Evolutionary conservation across 1,140 invertebrate genomes (phyloP).

Genomic region (Neelides sp.): DNA sequence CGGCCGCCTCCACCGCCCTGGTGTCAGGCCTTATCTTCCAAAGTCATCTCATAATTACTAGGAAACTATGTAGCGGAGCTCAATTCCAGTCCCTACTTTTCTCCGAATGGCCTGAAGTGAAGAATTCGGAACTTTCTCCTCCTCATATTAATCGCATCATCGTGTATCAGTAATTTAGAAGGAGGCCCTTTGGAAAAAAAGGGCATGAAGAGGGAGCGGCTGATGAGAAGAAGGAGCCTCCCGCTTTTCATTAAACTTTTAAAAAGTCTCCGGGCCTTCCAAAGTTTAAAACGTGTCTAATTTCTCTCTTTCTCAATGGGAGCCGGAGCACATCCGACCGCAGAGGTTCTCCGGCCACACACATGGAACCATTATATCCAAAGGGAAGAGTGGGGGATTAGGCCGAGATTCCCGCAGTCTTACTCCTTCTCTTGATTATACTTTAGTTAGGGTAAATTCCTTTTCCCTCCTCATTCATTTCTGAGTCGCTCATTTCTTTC

Average conservation of each 20-base stretch:
- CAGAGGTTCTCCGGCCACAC: background rate
- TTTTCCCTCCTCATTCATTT: too few species aligned
- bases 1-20: too few species aligned
- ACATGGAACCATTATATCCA: background rate
- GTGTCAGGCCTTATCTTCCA: too few species aligned
- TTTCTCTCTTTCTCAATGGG: conserved; percentile 8
- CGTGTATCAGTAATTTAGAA: conserved; percentile 25
- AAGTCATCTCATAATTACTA: too few species aligned
- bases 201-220: conserved; percentile 23
- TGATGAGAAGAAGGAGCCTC: too few species aligned
- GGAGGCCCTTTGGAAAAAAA: conserved; percentile 16
- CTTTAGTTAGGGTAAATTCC: too few species aligned
- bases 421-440: too few species aligned
- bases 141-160: conserved; percentile 26
- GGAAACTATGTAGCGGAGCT: background rate
- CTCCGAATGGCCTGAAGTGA: background rate
- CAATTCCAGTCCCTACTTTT: background rate
- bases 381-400: background rate
- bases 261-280: conserved; percentile 26
- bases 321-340: background rate
- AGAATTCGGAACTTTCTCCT: conserved; percentile 1
- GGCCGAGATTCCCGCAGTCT: too few species aligned
- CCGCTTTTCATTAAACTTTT: conserved; percentile 27
- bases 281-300: conserved; percentile 30
- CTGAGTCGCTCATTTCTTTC: too few species aligned